Evolutionary conservation across 53 echinoderm and acorn worm species (phyloP), one percentile per base, ranked within the genome.

Genomic region (Hippasteria phrygiana): DNA sequence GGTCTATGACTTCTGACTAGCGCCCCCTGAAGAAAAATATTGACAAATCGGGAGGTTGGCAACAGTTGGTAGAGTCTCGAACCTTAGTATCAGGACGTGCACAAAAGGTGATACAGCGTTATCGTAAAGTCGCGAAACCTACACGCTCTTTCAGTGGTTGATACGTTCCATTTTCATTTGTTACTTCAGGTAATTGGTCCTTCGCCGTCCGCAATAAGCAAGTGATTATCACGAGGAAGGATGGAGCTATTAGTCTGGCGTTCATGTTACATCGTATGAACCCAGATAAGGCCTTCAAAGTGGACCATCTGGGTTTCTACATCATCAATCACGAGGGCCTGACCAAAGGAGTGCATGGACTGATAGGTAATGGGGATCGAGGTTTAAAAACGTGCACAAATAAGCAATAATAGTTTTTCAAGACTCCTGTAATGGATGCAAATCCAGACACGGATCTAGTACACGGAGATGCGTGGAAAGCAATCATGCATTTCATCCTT

Each of bases 221-320:
- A 32, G 90, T 73, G 2, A 37, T 56, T 43, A 29, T 90, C 34
- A 34, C 43, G 11, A 82, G 29, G 29, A 45, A 6, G 32, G 79
- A 89, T 26, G 81, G 73, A 3, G 26, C 55, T 76, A 45, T 90
- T 16, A 43, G 36, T 3, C 71, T 81, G 5, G 90, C 53, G 17
- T 73, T 90, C 62, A 73, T 90, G 50, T 45, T 87, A 20, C 92
- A 88, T 38, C 87, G 87, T 18, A 78, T 91, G 62, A 70, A 87
- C n/a, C 69, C 63, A 29, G 35, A 86, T 45, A 67, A 71, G 1
- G 18, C 36, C 8, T 77, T 20, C 32, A 88, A 78, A 78, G 71
- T 80, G 70, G 94, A 89, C 24, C 91, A 94, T 32, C 47, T 94
- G 22, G 94, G 91, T 34, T 89, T 94, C 62, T 89, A 91, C 47